Base-by-base conservation (phyloP, 1,140 invertebrate species). In the Papilio polytes region DNA sequence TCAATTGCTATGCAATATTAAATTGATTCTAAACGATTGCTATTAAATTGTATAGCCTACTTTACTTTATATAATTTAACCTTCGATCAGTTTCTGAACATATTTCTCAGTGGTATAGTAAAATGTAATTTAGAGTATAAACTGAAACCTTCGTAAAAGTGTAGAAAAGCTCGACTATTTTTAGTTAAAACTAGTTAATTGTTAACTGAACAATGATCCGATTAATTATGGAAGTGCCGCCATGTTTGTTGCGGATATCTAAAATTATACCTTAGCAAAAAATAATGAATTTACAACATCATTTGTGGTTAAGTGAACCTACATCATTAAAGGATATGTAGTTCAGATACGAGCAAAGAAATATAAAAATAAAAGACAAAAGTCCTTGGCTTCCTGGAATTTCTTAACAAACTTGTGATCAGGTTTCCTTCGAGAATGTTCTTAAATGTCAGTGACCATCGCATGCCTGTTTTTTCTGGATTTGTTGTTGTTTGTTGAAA, bases 401-500 rank as follows among this genome's bases (percentile, higher is more conserved):
- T 66, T 66, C 3, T 66, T 66, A 66, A 66, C 59, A 63, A 63
- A 63, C 26, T 15, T 66, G 63, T 66, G 63, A 66, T 66, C 63
- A 6, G 63, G 63, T 66, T 66, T 66, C 26, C 0, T 66, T 66
- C 63, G 63, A 31, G 63, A 36, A 31, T 66, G 7, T 66, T 26
- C 26, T 15, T 66, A 66, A 66, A 66, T 66, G 63, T 66, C 63
- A 66, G 63, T 66, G 59, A 26, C 26, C 22, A 26, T 26, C 13
- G 13, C 26, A 6, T 31, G 22, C 36, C 63, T 66, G 22, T 15
- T 15, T 66, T 12, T 66, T 15, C 9, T 31, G 13, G 26, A 66
- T 12, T 15, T 10, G 20, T 22, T n/a, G n/a, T n/a, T n/a, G n/a
- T n/a, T n/a, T n/a, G n/a, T n/a, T n/a, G n/a, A n/a, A n/a, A n/a